phyloP scores from a whole-genome alignment of 1,140 invertebrate genomes.

The Steinernema feltiae region DNA sequence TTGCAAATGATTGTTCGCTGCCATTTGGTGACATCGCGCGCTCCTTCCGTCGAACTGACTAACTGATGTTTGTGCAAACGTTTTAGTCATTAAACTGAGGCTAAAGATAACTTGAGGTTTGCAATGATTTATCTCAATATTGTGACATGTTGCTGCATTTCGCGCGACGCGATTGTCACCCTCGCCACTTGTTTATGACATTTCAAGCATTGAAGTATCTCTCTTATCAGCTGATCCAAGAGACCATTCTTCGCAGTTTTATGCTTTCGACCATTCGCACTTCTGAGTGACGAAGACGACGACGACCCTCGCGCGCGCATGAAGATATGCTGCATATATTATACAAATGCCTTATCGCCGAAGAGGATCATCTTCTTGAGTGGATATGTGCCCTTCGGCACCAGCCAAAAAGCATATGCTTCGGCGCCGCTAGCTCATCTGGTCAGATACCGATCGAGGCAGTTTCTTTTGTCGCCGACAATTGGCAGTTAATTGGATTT shows the following conservation, averaged over 20 bases:
- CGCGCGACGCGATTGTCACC: not conserved
- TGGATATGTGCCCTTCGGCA: not conserved
- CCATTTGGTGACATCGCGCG: no score
- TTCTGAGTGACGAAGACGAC: slow-evolving; percentile 4
- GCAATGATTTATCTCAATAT: not conserved
- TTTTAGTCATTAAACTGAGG: no score
- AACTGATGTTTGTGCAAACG: no score
- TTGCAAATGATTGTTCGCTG: slow-evolving; percentile 1
- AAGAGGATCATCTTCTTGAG: not conserved
- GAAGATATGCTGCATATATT: slow-evolving; percentile 4
- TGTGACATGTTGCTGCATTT: not conserved
- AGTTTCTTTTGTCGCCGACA: slow-evolving; percentile 8
- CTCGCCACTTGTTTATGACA: not conserved
- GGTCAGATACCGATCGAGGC: not conserved
- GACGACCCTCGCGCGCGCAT: not conserved
- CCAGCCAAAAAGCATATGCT: slow-evolving; percentile 8
- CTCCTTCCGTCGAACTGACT: no score
- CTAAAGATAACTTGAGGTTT: no score
- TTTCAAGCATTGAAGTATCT: not conserved
- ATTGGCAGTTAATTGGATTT: slow-evolving; percentile 6
- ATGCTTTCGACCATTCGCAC: not conserved
- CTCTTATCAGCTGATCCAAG: slow-evolving; percentile 11
- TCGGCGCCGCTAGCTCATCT: not conserved
- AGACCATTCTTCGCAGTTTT: slow-evolving; percentile 13
- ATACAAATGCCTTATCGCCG: not conserved